These are phyloP conservation scores for Bombus vancouverensis DNA, from an alignment of 1,140 invertebrate genomes.

Conservation along the genomic window DNA sequence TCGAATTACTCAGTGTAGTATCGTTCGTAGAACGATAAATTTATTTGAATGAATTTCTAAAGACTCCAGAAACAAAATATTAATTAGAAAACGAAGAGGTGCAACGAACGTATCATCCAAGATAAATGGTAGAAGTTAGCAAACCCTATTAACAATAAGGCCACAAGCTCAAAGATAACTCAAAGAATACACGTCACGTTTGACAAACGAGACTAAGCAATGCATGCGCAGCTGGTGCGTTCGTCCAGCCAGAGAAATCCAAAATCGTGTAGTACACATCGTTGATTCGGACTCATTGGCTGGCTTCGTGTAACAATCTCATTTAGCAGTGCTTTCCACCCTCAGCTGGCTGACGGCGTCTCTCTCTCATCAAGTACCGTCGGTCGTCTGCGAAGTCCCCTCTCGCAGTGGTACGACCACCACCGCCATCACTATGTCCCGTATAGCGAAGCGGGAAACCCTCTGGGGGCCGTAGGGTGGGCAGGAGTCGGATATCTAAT, in stretches of 20 bases:
- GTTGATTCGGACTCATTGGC: conserved; percentile 68
- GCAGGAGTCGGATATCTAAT: conserved; percentile 82
- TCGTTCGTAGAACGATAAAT: too few relatives aligned
- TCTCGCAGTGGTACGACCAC: conserved; percentile 49
- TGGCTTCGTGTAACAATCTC: conserved; percentile 81
- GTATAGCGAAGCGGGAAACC: conserved; percentile 71
- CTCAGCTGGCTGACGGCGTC: conserved; percentile 10
- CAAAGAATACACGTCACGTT: not conserved
- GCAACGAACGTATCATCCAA: too few relatives aligned
- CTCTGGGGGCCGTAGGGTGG: conserved; percentile 74
- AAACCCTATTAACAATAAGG: not conserved
- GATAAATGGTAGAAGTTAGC: not conserved
- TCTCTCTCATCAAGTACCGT: conserved; percentile 52
- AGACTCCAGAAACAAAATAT: too few relatives aligned
- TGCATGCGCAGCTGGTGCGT: not conserved
- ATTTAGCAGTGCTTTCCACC: conserved; percentile 74
- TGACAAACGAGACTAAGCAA: conserved; percentile 3
- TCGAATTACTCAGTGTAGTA: too few relatives aligned
- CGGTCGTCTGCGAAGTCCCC: conserved; percentile 57
- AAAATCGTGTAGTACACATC: conserved; percentile 41
- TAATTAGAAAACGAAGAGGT: not conserved
- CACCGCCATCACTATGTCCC: conserved; percentile 59
- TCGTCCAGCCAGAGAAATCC: conserved; percentile 29
- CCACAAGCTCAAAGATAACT: not conserved
- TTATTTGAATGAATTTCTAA: too few relatives aligned